Evolutionary conservation across 37 sponge, comb jelly and placozoan genomes (phyloP).

Genomic region (Chondrilla cf. caribensis): DNA sequence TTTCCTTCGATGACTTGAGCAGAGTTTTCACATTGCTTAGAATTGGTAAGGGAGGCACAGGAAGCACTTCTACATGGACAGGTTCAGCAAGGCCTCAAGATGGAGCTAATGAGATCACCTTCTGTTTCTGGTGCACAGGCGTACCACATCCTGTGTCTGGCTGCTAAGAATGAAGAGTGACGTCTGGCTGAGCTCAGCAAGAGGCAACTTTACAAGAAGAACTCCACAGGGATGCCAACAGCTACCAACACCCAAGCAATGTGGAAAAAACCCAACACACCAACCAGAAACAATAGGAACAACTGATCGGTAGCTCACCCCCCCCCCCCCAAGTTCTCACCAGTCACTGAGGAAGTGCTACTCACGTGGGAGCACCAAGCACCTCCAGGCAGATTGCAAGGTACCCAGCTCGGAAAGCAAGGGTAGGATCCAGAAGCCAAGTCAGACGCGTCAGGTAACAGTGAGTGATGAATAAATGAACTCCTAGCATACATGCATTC

Average conservation of each 20-base stretch:
- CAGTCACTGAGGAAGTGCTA: background rate
- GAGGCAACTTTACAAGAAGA: constrained; percentile 13
- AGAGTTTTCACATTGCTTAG: constrained; percentile 36
- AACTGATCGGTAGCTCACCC: too few species aligned
- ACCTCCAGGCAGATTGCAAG: background rate
- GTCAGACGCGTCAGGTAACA: too few species aligned
- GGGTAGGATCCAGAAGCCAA: background rate
- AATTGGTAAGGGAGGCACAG: too few species aligned
- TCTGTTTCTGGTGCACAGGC: constrained; percentile 6
- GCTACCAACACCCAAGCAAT: too few species aligned
- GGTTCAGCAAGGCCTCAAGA: constrained; percentile 2
- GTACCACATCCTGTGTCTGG: constrained; percentile 1
- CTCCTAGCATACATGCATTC: background rate
- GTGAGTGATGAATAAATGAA: background rate
- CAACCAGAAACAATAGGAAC: too few species aligned
- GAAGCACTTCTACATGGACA: too few species aligned
- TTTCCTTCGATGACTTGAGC: constrained; percentile 25
- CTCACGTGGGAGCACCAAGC: background rate
- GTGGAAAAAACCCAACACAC: too few species aligned
- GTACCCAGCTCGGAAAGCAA: background rate
- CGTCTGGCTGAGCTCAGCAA: constrained; percentile 14
- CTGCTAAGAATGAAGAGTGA: constrained; percentile 10
- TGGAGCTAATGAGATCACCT: background rate
- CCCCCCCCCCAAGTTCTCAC: too few species aligned
- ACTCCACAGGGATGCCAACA: too few species aligned